Conservation (phyloP, 2,888 invertebrate genomes). For the Mesochorus sp. region DNA sequence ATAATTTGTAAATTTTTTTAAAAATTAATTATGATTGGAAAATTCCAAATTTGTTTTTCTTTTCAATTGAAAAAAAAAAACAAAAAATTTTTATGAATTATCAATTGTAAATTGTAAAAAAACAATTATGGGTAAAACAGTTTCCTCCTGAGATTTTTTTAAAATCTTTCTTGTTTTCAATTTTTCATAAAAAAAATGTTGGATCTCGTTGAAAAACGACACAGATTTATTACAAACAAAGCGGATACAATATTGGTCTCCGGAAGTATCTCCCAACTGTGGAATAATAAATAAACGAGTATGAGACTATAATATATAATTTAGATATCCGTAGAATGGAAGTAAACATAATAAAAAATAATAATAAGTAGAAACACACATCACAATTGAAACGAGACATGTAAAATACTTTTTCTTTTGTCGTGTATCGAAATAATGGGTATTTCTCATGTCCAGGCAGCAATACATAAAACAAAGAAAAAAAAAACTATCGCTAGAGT, state of each 20-base stretch:
- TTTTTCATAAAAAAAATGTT: no score
- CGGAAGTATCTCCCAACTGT: constrained; percentile 54
- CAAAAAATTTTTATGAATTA: no score
- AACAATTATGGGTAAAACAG: no score
- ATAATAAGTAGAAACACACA: constrained; percentile 43
- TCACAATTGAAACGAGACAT: constrained; percentile 58
- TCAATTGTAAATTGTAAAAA: no score
- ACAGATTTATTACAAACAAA: constrained; percentile 72
- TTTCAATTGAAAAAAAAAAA: no score
- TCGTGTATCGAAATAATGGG: neutral
- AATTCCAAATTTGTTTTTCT: no score
- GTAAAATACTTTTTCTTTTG: constrained; percentile 41
- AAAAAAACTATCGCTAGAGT: constrained; percentile 25
- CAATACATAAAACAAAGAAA: neutral
- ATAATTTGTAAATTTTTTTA: no score
- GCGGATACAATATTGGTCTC: constrained; percentile 73
- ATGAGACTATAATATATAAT: constrained; percentile 43
- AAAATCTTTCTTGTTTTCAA: no score
- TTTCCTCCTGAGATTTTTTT: no score
- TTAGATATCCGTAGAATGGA: constrained; percentile 44
- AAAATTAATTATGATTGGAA: no score
- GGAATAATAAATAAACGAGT: constrained; percentile 63
- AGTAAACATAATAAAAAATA: constrained; percentile 52
- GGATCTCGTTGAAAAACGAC: no score
- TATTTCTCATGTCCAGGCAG: constrained; percentile 26